Evolutionary conservation across 2,797 vertebrate genomes (phyloP), one percentile per base, ranked within the genome.

Genomic region (Danio kyathit): DNA sequence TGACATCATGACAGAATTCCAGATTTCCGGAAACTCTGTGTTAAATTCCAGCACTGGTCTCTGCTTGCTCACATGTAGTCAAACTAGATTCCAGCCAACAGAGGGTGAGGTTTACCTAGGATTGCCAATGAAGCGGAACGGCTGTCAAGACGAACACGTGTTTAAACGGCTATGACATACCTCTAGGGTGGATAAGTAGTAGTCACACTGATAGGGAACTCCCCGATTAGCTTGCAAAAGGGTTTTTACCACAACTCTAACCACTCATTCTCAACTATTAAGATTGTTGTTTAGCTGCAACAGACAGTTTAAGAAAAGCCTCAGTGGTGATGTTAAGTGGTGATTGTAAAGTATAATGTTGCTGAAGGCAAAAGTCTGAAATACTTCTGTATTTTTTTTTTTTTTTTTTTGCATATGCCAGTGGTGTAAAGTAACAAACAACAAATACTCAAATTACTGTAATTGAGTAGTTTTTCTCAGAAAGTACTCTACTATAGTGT

Each of bases 41-140:
- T 76, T 91, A 88, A 89, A 94, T 94, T 94, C 92, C 91, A 90
- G 88, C 84, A 49, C 94, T 81, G 92, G 93, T 92, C 92, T 90
- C 92, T 91, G 92, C 93, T 93, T 87, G 93, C 92, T 92, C 76
- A 88, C 64, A 79, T 90, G 92, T 82, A 84, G 91, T 91, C 88
- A 13, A 85, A 93, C 92, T 80, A 88, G 92, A 94, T 95, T 94
- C 91, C 90, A 92, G 74, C 69, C n/a, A 69, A 80, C 81, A 70
- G 81, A 89, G 85, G 83, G 82, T 83, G 81, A 84, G 86, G 82
- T 85, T 89, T 85, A 88, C 82, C 86, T 75, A 82, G 81, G 87
- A 82, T 90, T 85, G 72, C 46, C 76, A 87, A 72, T 82, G 83
- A 83, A 82, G 85, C 84, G 85, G 84, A 91, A 89, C 80, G 17